Conservation (phyloP, 2,797 vertebrate species). For the Crocodylus rhombifer region DNA sequence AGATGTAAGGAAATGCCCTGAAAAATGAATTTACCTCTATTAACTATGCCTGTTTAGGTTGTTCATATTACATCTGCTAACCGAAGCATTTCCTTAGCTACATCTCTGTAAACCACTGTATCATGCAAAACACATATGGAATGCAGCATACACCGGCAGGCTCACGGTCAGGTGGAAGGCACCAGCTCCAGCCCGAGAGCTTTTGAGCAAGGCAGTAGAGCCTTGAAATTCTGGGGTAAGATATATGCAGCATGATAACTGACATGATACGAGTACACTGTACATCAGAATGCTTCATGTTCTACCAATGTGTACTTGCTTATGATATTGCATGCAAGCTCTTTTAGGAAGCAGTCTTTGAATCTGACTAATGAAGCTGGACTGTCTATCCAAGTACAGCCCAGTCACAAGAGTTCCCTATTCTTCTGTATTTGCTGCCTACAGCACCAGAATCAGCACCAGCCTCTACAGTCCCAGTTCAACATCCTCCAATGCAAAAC, state of each 20-base stretch:
- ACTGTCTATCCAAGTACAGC: background rate
- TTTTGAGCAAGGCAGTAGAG: accelerated
- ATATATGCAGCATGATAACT: accelerated
- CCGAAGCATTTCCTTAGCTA: accelerated
- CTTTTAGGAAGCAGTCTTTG: background rate
- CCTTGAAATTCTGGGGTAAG: background rate
- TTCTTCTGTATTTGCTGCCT: background rate
- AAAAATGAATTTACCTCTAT: accelerated
- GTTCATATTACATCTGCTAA: accelerated
- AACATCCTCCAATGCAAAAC: background rate
- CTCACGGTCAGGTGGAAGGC: accelerated
- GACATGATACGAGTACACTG: accelerated
- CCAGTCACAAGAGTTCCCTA: background rate
- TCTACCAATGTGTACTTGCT: accelerated
- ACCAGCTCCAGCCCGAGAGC: accelerated
- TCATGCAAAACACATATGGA: accelerated
- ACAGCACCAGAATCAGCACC: background rate
- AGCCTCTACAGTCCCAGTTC: background rate
- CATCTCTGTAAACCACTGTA: accelerated
- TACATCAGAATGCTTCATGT: background rate
- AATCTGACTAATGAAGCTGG: background rate
- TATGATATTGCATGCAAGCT: accelerated
- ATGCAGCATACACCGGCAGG: accelerated
- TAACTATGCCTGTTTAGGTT: accelerated
- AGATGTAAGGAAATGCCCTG: background rate